Base-by-base conservation (phyloP, 2,888 invertebrate species). In the Drosophila mulleri region DNA sequence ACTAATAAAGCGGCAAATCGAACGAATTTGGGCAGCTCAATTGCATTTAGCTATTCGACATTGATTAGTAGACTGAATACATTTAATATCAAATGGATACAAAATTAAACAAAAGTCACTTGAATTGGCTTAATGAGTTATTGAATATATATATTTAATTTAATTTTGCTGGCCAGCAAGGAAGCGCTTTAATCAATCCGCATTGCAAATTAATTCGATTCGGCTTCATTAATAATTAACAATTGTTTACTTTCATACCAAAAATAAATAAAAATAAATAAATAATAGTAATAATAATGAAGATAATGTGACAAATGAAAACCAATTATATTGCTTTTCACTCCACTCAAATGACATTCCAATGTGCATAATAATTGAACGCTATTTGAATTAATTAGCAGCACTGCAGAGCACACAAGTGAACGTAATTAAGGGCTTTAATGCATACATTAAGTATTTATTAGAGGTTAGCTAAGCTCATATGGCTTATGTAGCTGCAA, bases 1-100 rank as follows among this genome's bases (percentile, higher is more conserved):
- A 35, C 35, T 16, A 4, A 29, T 7, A 14, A 20, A 50, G 35
- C 8, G 2, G 12, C 18, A 14, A 35, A 50, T 50, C 7, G 12
- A 18, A 23, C 9, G 12, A 11, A 52, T 9, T 52, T 37, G 70
- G 84, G 67, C 66, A 64, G 67, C 63, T 67, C 84, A 72, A 81
- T 84, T 81, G 67, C 66, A 78, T 75, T 64, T 48, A 67, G 41
- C 35, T 59, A 74, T 72, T 60, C 65, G 45, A 16, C 62, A 29
- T 45, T 82, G 66, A 39, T 41, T 54, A n/a, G 5, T 29, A n/a
- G 44, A 20, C 11, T 12, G 12, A 35, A 52, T 8, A 12, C 11
- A 23, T 52, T 35, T 26, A 6, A 39, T 26, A n/a, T 37, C 11
- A 23, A 37, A 4, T 6, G 1, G 5, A 23, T 16, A 14, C 44